phyloP scores from a whole-genome alignment of 2,888 invertebrate genomes.

The Drosophila anomalata region DNA sequence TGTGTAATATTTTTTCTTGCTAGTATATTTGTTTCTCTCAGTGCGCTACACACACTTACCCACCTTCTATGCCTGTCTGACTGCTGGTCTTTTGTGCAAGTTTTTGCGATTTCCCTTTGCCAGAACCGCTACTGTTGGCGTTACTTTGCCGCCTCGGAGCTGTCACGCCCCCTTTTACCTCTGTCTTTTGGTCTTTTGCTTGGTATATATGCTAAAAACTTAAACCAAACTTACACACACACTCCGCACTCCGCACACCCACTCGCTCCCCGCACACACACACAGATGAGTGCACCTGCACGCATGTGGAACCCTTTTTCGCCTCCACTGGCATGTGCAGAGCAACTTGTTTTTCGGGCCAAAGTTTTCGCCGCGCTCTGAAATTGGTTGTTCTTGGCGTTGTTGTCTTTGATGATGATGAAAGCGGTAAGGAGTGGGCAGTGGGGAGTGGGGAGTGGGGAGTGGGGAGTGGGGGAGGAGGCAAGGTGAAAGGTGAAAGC shows the following conservation, averaged over 20 bases:
- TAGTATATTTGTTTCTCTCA: neutral
- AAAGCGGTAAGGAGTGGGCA: constrained; percentile 57
- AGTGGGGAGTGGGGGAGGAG: constrained; percentile 42
- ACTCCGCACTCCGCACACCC: neutral
- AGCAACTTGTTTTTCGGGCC: constrained; percentile 53
- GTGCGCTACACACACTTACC: constrained; percentile 5
- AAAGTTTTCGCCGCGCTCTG: constrained; percentile 66
- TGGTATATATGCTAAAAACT: constrained; percentile 73
- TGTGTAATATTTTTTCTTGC: neutral
- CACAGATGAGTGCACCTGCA: constrained; percentile 68
- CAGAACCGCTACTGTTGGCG: constrained; percentile 27
- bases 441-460: constrained; percentile 44
- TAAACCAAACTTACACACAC: constrained; percentile 73
- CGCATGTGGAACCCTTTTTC: constrained; percentile 76
- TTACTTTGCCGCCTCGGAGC: constrained; percentile 17
- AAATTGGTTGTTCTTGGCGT: constrained; percentile 31
- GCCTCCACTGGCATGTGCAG: constrained; percentile 68
- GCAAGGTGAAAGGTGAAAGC: neutral
- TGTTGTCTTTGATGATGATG: constrained; percentile 75
- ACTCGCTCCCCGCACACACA: neutral
- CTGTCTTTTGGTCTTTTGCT: constrained; percentile 17
- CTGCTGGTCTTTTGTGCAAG: constrained; percentile 77
- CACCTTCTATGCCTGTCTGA: constrained; percentile 58
- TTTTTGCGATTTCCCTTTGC: constrained; percentile 51
- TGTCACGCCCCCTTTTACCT: constrained; percentile 12